Percentiles rank a stretch among this genome's conserved stretches.
These are phyloP conservation scores for Hystrix cristata DNA, from an alignment of 2,113 vertebrate species.

Conservation along the genomic window DNA sequence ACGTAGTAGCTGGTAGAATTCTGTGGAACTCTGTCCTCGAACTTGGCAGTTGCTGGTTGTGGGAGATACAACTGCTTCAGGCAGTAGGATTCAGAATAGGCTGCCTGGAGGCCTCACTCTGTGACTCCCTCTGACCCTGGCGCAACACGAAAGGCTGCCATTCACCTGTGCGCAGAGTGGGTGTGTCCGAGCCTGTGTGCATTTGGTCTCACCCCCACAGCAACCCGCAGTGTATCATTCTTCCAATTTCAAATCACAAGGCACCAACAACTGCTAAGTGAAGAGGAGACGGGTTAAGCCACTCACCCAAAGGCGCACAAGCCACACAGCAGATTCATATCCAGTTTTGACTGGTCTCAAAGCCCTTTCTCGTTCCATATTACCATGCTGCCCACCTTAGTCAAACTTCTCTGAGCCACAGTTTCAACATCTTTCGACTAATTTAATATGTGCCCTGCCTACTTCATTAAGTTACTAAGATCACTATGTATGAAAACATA, in stretches of 20 bases:
- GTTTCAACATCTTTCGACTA: neutral
- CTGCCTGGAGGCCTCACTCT: neutral
- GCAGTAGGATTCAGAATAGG: neutral
- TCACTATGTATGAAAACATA: neutral
- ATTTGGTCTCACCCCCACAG: neutral
- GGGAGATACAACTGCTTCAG: neutral
- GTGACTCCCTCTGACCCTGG: neutral
- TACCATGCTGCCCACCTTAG: neutral
- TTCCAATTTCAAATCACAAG: neutral
- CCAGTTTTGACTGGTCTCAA: neutral
- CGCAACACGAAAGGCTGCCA: accelerated
- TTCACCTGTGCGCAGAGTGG: neutral
- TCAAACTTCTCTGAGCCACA: neutral
- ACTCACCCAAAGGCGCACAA: neutral
- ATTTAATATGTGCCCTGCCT: neutral
- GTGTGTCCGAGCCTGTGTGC: neutral
- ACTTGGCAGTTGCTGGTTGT: accelerated
- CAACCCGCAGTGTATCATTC: neutral
- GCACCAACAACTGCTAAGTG: neutral
- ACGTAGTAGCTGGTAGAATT: neutral
- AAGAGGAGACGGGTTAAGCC: neutral
- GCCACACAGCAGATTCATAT: neutral
- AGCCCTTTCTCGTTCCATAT: neutral
- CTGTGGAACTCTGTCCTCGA: neutral
- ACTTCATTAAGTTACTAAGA: neutral